A percentile compares a stretch with the other conserved stretches of the same genome.
Evolutionary conservation across 2,797 vertebrate species (phyloP).

Genomic region (Valencia hispanica): DNA sequence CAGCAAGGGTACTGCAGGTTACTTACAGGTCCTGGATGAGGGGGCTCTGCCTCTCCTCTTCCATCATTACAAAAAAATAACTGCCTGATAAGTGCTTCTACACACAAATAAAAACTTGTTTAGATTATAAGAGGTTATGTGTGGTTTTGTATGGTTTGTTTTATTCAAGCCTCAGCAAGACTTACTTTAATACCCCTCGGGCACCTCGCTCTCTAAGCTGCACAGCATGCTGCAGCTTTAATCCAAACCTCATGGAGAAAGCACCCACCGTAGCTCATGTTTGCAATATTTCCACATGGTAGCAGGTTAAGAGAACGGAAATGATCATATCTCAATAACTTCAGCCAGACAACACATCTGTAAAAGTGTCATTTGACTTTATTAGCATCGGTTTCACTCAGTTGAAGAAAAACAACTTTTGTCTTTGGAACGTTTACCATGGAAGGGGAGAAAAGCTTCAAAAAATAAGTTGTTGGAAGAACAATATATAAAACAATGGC

Average conservation of each 20-base stretch:
- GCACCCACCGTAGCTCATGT: background rate
- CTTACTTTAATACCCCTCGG: constrained; percentile 32
- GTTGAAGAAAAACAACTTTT: constrained; percentile 83
- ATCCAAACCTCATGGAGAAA: constrained; percentile 29
- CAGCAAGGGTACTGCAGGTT: constrained; percentile 81
- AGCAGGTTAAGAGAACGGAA: constrained; percentile 4
- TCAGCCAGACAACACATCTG: constrained; percentile 43
- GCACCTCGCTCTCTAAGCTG: constrained; percentile 17
- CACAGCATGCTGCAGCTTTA: constrained; percentile 19
- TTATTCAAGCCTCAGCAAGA: constrained; percentile 34
- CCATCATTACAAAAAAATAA: too few relatives aligned
- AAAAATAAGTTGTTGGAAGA: constrained; percentile 73
- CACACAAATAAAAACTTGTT: constrained; percentile 24
- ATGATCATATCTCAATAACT: constrained; percentile 22
- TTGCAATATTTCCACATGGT: background rate
- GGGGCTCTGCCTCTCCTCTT: constrained; percentile 48
- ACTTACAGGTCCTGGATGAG: constrained; percentile 72
- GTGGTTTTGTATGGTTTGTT: constrained; percentile 47
- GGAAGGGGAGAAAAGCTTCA: constrained; percentile 73
- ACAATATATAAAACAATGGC: constrained; percentile 65
- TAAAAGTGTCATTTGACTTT: constrained; percentile 82
- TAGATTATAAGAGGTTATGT: constrained; percentile 39
- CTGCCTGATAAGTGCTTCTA: constrained; percentile 24
- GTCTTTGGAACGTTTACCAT: constrained; percentile 83
- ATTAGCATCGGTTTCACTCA: constrained; percentile 83